These are phyloP conservation scores for Hyperopisus bebe DNA, from an alignment of 2,113 vertebrate species.

Conservation along the genomic window DNA sequence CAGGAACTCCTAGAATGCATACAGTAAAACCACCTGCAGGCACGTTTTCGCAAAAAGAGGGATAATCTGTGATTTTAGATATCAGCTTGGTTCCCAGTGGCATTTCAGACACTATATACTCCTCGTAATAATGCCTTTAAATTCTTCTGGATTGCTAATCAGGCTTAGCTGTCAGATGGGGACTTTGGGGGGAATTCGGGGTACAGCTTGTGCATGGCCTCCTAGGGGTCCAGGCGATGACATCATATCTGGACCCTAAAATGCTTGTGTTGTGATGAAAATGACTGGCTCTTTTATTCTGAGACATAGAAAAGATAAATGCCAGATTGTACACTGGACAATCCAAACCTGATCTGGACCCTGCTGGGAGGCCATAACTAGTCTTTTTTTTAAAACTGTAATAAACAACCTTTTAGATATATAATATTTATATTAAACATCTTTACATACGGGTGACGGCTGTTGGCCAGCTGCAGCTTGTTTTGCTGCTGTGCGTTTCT, in stretches of 20 bases:
- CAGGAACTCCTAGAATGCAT: not conserved
- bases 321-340: constrained; percentile 14
- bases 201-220: constrained; percentile 36
- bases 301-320: constrained; percentile 23
- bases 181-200: constrained; percentile 43
- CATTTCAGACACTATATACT: constrained; percentile 25
- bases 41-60: not conserved
- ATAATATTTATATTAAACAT: not conserved
- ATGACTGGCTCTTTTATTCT: constrained; percentile 26
- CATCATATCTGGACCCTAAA: constrained; percentile 44
- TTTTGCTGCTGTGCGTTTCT: not conserved
- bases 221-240: constrained; percentile 32
- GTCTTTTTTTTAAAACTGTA: not conserved
- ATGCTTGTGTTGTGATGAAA: constrained; percentile 24
- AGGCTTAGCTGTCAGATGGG: constrained; percentile 35
- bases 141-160: constrained; percentile 33
- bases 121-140: constrained; percentile 24
- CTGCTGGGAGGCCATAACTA: not conserved
- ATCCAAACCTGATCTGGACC: not conserved
- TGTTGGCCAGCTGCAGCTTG: not conserved
- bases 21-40: not conserved
- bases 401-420: not conserved
- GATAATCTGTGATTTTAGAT: constrained; percentile 22
- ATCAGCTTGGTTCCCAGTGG: constrained; percentile 24
- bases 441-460: not conserved